Evolutionary conservation across 2,797 vertebrate species (phyloP).

Genomic region (Spatula clypeata): DNA sequence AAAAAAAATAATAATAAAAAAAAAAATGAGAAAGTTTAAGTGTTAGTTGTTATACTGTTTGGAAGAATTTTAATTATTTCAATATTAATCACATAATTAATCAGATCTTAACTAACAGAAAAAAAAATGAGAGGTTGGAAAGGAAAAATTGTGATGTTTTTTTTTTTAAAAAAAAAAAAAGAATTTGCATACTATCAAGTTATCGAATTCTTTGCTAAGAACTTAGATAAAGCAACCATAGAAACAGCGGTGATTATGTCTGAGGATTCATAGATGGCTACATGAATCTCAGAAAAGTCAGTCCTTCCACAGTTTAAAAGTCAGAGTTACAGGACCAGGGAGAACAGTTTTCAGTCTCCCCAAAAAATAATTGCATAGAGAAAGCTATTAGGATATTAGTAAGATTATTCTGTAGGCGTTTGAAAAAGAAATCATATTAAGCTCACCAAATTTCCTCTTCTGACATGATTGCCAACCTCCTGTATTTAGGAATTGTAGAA

Average conservation of each 20-base stretch:
- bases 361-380: neutral
- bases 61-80: neutral
- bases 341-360: neutral
- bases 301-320: neutral
- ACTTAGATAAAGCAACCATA: neutral
- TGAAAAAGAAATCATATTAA: neutral
- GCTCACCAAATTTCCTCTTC: neutral
- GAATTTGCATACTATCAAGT: neutral
- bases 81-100: neutral
- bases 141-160: neutral
- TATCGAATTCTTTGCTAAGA: neutral
- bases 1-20: no score
- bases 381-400: neutral
- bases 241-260: neutral
- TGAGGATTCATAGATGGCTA: neutral
- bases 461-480: neutral
- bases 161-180: neutral
- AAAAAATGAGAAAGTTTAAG: neutral
- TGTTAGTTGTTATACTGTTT: neutral
- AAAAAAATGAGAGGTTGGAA: neutral
- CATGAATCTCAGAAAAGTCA: neutral
- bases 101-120: rapidly evolving
- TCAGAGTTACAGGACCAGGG: neutral
- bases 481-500: neutral
- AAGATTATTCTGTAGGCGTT: neutral